These are phyloP conservation scores for Melanostigma gelatinosum DNA, from an alignment of 2,113 vertebrate genomes.

Conservation along the genomic window DNA sequence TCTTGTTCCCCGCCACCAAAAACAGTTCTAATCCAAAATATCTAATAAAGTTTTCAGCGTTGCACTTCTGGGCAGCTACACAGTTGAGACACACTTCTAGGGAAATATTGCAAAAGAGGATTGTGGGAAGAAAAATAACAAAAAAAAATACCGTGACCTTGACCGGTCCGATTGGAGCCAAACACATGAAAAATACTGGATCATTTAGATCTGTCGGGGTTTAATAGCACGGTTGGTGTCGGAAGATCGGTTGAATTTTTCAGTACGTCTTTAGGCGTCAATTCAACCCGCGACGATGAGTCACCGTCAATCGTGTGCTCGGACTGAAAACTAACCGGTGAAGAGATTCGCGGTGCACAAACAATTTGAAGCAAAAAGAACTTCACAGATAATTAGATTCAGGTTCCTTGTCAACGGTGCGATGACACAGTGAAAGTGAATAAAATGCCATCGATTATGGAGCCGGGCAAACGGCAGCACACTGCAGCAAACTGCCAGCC, in stretches of 20 bases:
- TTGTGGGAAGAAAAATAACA: neutral
- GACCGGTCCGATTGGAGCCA: constrained; percentile 45
- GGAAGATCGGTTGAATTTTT: constrained; percentile 28
- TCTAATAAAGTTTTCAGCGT: constrained; percentile 51
- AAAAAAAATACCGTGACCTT: constrained; percentile 19
- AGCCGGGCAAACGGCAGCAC: constrained; percentile 32
- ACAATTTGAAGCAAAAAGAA: constrained; percentile 37
- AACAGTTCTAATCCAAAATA: constrained; percentile 54
- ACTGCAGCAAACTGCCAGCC: constrained; percentile 20
- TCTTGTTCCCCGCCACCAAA: constrained; percentile 69
- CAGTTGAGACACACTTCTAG: constrained; percentile 41
- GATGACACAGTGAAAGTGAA: constrained; percentile 33
- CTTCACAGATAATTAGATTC: constrained; percentile 43
- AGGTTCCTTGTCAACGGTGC: constrained; percentile 34
- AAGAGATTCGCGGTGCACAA: neutral
- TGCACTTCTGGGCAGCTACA: constrained; percentile 49
- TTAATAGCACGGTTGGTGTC: constrained; percentile 63
- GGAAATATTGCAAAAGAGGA: constrained; percentile 26
- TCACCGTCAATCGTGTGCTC: constrained; percentile 4
- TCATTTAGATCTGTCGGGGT: constrained; percentile 11
- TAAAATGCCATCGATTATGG: constrained; percentile 4
- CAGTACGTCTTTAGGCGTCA: constrained; percentile 9
- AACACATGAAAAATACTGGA: constrained; percentile 70
- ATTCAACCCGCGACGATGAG: constrained; percentile 3
- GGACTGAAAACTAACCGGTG: constrained; percentile 25